A percentile compares a stretch with the other conserved stretches of the same genome.
Conservation (phyloP, 2,113 vertebrate species). For the Elachura formosa region DNA sequence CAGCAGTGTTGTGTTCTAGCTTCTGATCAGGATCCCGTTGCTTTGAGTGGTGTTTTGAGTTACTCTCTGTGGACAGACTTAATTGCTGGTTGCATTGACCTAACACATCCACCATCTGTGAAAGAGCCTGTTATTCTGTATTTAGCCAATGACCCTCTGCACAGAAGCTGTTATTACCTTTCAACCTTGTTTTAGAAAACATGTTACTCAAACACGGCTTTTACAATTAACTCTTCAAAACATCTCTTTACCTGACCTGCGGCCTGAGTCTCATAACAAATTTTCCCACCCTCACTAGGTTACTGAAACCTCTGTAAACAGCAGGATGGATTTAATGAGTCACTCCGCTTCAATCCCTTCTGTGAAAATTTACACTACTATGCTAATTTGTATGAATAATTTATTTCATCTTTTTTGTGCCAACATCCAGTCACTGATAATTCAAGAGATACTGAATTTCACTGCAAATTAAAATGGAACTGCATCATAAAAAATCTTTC, state of each 20-base stretch:
- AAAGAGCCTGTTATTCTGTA: neutral
- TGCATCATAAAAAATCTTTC: neutral
- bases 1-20: neutral
- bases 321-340: neutral
- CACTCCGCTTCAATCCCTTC: neutral
- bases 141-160: neutral
- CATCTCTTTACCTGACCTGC: neutral
- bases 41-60: neutral
- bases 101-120: neutral
- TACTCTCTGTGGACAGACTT: neutral
- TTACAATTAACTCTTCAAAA: neutral
- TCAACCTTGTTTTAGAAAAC: neutral
- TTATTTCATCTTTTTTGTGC: neutral
- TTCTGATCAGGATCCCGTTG: neutral
- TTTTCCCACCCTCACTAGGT: neutral
- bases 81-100: neutral
- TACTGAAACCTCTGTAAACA: slow-evolving; percentile 1
- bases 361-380: neutral
- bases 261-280: neutral
- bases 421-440: neutral
- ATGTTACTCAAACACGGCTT: neutral
- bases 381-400: slow-evolving; percentile 11
- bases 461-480: neutral
- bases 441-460: neutral
- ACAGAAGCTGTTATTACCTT: neutral